Base-by-base conservation (phyloP, 2,888 invertebrate species). In the Sicus ferrugineus region DNA sequence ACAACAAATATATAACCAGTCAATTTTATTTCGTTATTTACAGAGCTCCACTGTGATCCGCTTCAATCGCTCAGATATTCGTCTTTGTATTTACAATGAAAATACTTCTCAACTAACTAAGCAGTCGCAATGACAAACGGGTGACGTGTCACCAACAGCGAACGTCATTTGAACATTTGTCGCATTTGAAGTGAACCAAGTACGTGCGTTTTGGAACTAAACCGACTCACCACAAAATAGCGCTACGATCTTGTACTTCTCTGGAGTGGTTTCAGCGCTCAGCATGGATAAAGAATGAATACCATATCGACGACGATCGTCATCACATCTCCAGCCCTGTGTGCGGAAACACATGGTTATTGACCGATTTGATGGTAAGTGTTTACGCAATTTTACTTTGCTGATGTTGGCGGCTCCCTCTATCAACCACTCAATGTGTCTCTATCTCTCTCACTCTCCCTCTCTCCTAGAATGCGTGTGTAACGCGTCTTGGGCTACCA, bases 271-370 rank as follows among this genome's bases (percentile, higher is more conserved):
- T n/a, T n/a, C n/a, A n/a, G n/a, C n/a, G n/a, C n/a, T n/a, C n/a
- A n/a, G n/a, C n/a, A n/a, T n/a, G 68, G 67, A 59, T 69, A 42
- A 54, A 67, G 64, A 67, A 71, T 71, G 69, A 69, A 71, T 69
- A 69, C 69, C 69, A 67, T 42, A 42, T 42, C 42, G 2, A n/a
- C 65, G 62, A 68, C 56, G 54, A 66, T 59, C 71, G 52, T 38
- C 69, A 48, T 30, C 19, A 42, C 56, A 50, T n/a, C 21, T 31
- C 6, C 56, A 26, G 42, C 68, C 11, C 34, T 28, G 38, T 11
- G 19, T 21, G 9, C 48, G 9, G 31, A 56, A 52, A 63, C n/a
- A n/a, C 38, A 19, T 46, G 48, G 30, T 30, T 46, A 48, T 30
- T n/a, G 3, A 46, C 26, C 16, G 28, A 31, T 30, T 50, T 50